Evolutionary conservation across 2,888 invertebrate species (phyloP).

Genomic region (Lumbricus terrestris): DNA sequence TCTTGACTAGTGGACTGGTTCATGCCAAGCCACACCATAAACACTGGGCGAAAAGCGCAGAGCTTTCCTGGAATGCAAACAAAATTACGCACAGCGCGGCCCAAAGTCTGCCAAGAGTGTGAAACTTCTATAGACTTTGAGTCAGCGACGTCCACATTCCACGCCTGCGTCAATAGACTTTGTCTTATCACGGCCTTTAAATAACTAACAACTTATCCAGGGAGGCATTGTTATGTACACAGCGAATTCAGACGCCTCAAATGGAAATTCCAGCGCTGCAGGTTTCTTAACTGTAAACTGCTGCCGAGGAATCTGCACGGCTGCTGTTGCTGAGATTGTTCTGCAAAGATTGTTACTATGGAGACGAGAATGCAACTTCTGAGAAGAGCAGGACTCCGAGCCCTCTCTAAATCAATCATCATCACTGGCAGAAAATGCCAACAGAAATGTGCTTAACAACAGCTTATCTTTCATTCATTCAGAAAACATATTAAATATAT

Average conservation of each 20-base stretch:
- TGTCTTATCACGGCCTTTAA: neutral
- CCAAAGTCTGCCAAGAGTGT: neutral
- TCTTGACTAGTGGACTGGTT: neutral
- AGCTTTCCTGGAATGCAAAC: neutral
- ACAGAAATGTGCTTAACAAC: neutral
- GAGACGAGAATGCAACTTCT: neutral
- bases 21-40: neutral
- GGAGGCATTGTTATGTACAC: too few species aligned
- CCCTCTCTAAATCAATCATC: neutral
- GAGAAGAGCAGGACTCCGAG: neutral
- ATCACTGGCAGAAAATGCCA: neutral
- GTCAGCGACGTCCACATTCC: neutral
- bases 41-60: neutral
- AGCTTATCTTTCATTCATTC: neutral
- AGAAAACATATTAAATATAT: neutral
- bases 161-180: neutral
- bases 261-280: neutral
- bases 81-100: neutral
- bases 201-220: neutral
- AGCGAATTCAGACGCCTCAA: too few species aligned
- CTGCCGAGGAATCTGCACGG: neutral
- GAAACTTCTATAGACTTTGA: neutral
- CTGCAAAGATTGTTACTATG: neutral
- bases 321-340: neutral
- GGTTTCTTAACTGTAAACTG: neutral